These are phyloP conservation scores for Sprattus sprattus DNA, from an alignment of 2,113 vertebrate genomes.

Conservation along the genomic window DNA sequence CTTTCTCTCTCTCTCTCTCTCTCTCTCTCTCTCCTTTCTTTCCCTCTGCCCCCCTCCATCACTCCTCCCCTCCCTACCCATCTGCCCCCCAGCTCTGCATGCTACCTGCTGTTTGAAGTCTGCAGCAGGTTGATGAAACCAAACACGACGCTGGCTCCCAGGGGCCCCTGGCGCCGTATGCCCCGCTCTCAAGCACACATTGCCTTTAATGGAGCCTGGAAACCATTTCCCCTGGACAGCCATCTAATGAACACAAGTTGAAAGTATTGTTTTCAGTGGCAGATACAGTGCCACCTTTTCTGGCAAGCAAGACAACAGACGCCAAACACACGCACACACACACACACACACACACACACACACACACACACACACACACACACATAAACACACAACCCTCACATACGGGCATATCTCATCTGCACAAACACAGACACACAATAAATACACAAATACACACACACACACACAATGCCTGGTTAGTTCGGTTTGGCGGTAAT, in stretches of 20 bases:
- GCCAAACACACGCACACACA: neutral
- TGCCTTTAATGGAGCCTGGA: neutral
- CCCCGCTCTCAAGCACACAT: neutral
- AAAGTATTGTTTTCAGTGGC: constrained; percentile 60
- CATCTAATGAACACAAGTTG: constrained; percentile 64
- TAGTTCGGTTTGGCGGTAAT: constrained; percentile 13
- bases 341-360: neutral
- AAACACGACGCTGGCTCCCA: neutral
- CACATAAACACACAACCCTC: neutral
- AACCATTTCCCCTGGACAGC: constrained; percentile 44
- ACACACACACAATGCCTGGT: constrained; percentile 16
- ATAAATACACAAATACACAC: neutral
- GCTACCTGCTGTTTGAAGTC: neutral
- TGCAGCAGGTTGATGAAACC: constrained; percentile 3
- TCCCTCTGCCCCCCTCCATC: neutral
- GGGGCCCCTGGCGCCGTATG: neutral
- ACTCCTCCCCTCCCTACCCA: constrained; percentile 31
- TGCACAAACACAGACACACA: neutral
- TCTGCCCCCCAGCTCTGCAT: neutral
- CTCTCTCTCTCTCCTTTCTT: neutral
- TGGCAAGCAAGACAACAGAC: constrained; percentile 32
- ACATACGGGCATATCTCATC: neutral
- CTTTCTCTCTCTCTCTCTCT: too few species aligned
- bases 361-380: neutral
- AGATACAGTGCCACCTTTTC: constrained; percentile 51